Evolutionary conservation across 2,797 vertebrate species (phyloP).

Genomic region (Pseudochromis fuscus): DNA sequence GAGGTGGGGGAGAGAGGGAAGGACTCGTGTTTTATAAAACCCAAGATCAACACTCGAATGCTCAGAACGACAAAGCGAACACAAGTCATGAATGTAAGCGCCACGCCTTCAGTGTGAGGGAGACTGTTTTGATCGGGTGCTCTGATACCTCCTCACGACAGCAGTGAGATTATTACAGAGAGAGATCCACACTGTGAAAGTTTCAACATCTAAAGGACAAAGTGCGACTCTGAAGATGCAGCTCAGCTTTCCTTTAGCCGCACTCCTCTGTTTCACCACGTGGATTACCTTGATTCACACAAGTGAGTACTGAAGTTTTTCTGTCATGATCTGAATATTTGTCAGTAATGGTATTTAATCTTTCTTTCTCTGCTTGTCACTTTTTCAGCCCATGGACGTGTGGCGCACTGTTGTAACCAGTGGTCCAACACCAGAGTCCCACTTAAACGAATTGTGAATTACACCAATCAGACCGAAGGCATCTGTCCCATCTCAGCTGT

Average conservation of each 20-base stretch:
- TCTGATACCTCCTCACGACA: background rate
- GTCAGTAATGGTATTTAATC: background rate
- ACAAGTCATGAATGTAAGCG: background rate
- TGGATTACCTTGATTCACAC: conserved; percentile 44
- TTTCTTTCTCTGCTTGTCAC: conserved; percentile 7
- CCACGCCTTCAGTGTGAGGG: background rate
- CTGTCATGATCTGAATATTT: background rate
- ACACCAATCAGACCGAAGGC: conserved; percentile 51
- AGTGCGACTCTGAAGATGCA: conserved; percentile 57
- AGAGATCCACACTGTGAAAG: background rate
- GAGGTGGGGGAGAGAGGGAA: conserved; percentile 1
- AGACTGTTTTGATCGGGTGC: background rate
- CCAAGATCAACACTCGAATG: background rate
- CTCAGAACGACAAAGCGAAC: conserved; percentile 21
- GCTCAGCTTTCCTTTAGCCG: conserved; percentile 7
- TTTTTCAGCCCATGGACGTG: conserved; percentile 37
- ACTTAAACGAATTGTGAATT: background rate
- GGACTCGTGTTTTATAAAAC: conserved; percentile 41
- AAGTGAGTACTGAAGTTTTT: conserved; percentile 62
- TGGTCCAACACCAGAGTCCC: rapidly evolving
- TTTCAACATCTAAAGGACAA: background rate
- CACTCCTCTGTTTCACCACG: conserved; percentile 56
- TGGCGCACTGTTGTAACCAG: background rate
- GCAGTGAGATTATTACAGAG: background rate
- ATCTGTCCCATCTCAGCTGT: conserved; percentile 52